Base-by-base conservation (phyloP, 1,140 invertebrate species). In the Drosophila seguyi region DNA sequence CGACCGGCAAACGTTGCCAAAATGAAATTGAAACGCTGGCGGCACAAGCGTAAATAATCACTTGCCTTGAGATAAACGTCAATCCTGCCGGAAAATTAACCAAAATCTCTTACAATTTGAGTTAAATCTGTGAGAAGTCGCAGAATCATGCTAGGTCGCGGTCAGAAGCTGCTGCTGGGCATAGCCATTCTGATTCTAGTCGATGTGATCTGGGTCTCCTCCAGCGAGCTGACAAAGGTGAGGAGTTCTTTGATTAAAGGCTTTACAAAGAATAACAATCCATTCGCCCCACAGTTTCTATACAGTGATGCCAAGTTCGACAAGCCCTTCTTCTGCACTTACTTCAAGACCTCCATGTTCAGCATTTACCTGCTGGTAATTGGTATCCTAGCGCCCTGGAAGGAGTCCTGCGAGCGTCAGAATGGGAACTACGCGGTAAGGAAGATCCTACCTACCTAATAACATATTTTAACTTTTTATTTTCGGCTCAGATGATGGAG, bases 271-370 rank as follows among this genome's bases (percentile, higher is more conserved):
- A 1, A 36, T 11, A 68, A 76, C 29, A 66, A 11, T 42, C 3
- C 55, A 60, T 72, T 81, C 92, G 57, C 50, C 63, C 94, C 95
- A 57, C 93, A 98, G 97, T 97, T 96, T 93, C 95, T 98, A 52
- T 98, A 97, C 86, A 94, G 95, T 75, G 94, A 97, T 93, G 95
- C 95, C 87, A 93, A 96, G 22, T 98, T 95, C 91, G 94, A 97
- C 87, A 98, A 98, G 83, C 97, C 97, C 59, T 98, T 97, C 93
- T 98, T 98, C 92, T 97, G 95, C 78, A 97, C 97, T 8, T 98
- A 97, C 92, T 93, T 97, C 38, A 98, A 98, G 93, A 98, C 96
- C 11, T 96, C 96, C 8, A 96, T 98, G 96, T 98, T 98, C 91
- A 95, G 95, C 3, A 92, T 98, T 22, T 98, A 98, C 92, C 93